Evolutionary conservation across 2,113 vertebrate species (phyloP).

Genomic region (Chamaetylas fuelleborni): DNA sequence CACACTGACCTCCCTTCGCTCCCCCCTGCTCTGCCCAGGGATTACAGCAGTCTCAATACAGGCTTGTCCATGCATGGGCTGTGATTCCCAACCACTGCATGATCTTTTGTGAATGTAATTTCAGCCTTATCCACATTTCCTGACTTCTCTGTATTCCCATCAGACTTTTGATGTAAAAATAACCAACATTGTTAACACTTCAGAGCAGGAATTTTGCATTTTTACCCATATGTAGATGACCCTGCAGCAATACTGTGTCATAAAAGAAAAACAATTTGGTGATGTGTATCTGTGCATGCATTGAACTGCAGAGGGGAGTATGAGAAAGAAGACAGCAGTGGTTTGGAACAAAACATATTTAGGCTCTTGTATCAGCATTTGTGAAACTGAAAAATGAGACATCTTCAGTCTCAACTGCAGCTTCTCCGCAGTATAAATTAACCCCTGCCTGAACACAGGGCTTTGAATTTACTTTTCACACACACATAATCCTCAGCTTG

Average conservation of each 20-base stretch:
- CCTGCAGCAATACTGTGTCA: neutral
- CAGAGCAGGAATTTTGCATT: neutral
- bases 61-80: slow-evolving; percentile 7
- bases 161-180: neutral
- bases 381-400: neutral
- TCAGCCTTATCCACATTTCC: slow-evolving; percentile 35
- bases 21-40: slow-evolving; percentile 2
- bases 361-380: neutral
- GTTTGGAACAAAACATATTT: neutral
- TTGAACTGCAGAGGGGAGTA: neutral
- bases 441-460: neutral
- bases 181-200: neutral
- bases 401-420: slow-evolving; percentile 18
- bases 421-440: neutral
- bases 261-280: neutral
- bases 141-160: neutral
- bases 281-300: neutral
- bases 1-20: slow-evolving; percentile 32
- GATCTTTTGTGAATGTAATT: slow-evolving; percentile 13
- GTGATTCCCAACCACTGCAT: slow-evolving; percentile 16
- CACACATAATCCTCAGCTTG: neutral
- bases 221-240: neutral
- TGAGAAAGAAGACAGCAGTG: neutral
- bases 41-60: slow-evolving; percentile 36
- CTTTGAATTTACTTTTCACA: neutral